These are phyloP conservation scores for Epinotia bilunana DNA, from an alignment of 2,888 invertebrate species.

Conservation along the genomic window DNA sequence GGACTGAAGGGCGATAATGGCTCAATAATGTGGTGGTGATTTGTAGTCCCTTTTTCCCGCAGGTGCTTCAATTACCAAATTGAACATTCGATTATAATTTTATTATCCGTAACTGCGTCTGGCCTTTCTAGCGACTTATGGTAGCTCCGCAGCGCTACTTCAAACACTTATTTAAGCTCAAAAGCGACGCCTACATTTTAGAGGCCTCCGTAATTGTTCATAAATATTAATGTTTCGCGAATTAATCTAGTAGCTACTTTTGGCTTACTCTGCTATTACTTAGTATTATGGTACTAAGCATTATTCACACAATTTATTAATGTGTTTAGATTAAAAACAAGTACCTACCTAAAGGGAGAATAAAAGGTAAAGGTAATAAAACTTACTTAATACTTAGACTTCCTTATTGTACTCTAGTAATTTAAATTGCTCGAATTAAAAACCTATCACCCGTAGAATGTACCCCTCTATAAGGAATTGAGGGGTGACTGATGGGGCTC, in stretches of 20 bases:
- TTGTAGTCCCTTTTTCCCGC: slow-evolving; percentile 49
- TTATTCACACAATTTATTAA: background rate
- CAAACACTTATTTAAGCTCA: slow-evolving; percentile 14
- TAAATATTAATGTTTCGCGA: slow-evolving; percentile 34
- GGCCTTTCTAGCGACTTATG: slow-evolving; percentile 33
- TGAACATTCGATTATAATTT: slow-evolving; percentile 42
- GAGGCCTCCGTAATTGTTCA: slow-evolving; percentile 31
- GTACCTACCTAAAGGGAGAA: no score
- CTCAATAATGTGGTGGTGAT: slow-evolving; percentile 58
- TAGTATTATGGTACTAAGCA: slow-evolving; percentile 8
- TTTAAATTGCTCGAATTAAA: slow-evolving; percentile 34
- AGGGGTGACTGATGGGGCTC: slow-evolving; percentile 49
- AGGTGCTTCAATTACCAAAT: slow-evolving; percentile 43
- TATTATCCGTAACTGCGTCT: slow-evolving; percentile 39
- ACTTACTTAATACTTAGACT: background rate
- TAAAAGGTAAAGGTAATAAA: background rate
- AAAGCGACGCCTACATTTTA: slow-evolving; percentile 1
- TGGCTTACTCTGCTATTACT: background rate
- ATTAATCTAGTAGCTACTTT: slow-evolving; percentile 23
- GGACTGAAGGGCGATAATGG: slow-evolving; percentile 58
- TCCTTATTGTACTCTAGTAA: slow-evolving; percentile 4
- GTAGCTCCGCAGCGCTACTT: slow-evolving; percentile 13
- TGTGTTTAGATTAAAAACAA: background rate
- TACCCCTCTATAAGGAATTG: slow-evolving; percentile 15
- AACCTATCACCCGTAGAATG: slow-evolving; percentile 26